Base-by-base conservation (phyloP, 1,140 invertebrate genomes). In the Palaemon carinicauda region DNA sequence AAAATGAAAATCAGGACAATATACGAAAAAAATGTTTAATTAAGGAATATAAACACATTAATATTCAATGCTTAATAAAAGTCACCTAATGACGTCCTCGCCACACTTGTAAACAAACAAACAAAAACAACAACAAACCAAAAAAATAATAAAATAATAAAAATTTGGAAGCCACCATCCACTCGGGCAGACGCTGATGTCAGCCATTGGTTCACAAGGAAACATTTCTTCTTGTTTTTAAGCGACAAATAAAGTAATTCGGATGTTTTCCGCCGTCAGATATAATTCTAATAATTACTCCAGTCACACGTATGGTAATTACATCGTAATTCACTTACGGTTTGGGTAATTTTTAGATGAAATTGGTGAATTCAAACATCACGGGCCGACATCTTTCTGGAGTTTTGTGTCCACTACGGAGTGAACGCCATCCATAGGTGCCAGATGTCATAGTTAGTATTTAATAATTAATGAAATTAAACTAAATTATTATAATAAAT, bases 161-260 rank as follows among this genome's bases (percentile, higher is more conserved):
- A 83, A 83, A 83, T 71, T 83, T 83, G 82, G 52, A 56, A 77
- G 74, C 53, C 52, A 83, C 82, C 82, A 83, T 83, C 82, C 81
- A n/a, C 29, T 60, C 51, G 27, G 5, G 12, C 14, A 12, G 82
- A 83, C 82, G 82, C 82, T 56, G n/a, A 51, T 74, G 69, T n/a
- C 41, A 12, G 69, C 81, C 81, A 75, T 75, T 75, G 53, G 73
- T n/a, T n/a, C n/a, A n/a, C n/a, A n/a, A n/a, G n/a, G n/a, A n/a
- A n/a, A n/a, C 15, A 50, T 51, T 51, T 52, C 21, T 24, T 65
- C 21, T 27, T 21, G 0, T n/a, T 31, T 33, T 75, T 31, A n/a
- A n/a, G 12, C 24, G 41, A 4, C 15, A 21, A 33, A 53, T 7
- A 9, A 17, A n/a, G 29, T 1, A 1, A 17, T 56, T 31, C 50